Base-by-base conservation (phyloP, 2,888 invertebrate genomes). In the Orchestes rusci region DNA sequence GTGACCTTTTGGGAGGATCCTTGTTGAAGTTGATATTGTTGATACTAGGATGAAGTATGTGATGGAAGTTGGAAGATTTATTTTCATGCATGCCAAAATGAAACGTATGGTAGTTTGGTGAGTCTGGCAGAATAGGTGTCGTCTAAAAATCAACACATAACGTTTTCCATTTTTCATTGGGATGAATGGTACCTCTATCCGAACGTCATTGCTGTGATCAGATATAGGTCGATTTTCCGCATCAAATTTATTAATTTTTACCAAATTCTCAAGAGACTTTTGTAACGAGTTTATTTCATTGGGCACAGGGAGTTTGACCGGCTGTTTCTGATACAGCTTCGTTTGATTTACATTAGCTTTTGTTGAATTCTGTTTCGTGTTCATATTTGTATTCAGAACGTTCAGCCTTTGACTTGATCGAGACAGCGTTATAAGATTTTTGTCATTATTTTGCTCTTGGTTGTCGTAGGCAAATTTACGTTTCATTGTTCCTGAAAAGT, bases 1-100 rank as follows among this genome's bases (percentile, higher is more conserved):
- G 64, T 23, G 65, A 65, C 59, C 62, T 48, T 54, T 56, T 39
- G 51, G 55, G 28, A 52, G 60, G 54, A 44, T 61, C 53, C 31
- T 43, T 51, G 20, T 41, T 38, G 53, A 70, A 68, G 50, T 59
- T 65, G 23, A 68, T 64, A 50, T 67, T 69, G 51, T 64, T 69
- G 37, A 69, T 67, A 42, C 59, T 60, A 1, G 57, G 70, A 58
- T 55, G 70, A 54, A 54, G 64, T 5, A 58, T 39, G 13, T 41
- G 31, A 23, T 57, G 52, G 2, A 48, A 44, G 33, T 52, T 54
- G 7, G 61, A 57, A 12, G 62, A 63, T 45, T 59, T 57, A 35
- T 48, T 50, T 32, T 61, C 60, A 5, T 54, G 45, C 31, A 53
- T 45, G 42, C 57, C 48, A 45, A 53, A 45, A 48, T 68, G 66